Base-by-base conservation (phyloP, 1,140 invertebrate genomes). In the Trachelipus rathkii region DNA sequence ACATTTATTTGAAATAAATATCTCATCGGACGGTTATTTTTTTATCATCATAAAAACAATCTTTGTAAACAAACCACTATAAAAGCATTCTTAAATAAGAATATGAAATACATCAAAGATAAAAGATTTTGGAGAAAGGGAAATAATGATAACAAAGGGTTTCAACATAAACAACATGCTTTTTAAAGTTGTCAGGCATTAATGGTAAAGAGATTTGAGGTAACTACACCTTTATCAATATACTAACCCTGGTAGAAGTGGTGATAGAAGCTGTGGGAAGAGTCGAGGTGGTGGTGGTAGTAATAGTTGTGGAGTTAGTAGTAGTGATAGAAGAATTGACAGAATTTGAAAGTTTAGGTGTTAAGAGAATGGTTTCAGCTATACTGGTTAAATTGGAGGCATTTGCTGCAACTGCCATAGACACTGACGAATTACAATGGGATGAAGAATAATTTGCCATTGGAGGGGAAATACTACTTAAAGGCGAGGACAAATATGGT, bases 251-350 rank as follows among this genome's bases (percentile, higher is more conserved):
- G 69, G 77, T 71, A 50, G 72, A 44, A 73, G 76, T 77, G 11
- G 50, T 60, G 50, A 60, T 60, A 19, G 50, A 15, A 60, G 50
- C 50, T 60, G 50, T 60, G 50, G 50, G 50, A 19, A 60, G 11
- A 71, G 23, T 71, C 23, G 69, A 71, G 69, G 69, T 71, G 43
- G 69, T 70, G 19, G 24, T 44, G 72, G 78, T 79, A 72, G 77
- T 78, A 72, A 69, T 75, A 74, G 74, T 75, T 44, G 77, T 78
- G 73, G 50, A 44, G 45, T 68, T 43, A 72, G 78, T 79, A 71
- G 60, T 45, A 72, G 74, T 73, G 50, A 74, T 79, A 71, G 9
- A 19, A 71, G 23, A 15, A 71, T 13, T 24, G 15, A 23, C 1
- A 44, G 69, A 15, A 44, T 23, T 71, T 15, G 69, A 15, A 71